Evolutionary conservation across 2,888 invertebrate species (phyloP), one percentile per base, ranked within the genome.

Genomic region (Bellardia pandia): DNA sequence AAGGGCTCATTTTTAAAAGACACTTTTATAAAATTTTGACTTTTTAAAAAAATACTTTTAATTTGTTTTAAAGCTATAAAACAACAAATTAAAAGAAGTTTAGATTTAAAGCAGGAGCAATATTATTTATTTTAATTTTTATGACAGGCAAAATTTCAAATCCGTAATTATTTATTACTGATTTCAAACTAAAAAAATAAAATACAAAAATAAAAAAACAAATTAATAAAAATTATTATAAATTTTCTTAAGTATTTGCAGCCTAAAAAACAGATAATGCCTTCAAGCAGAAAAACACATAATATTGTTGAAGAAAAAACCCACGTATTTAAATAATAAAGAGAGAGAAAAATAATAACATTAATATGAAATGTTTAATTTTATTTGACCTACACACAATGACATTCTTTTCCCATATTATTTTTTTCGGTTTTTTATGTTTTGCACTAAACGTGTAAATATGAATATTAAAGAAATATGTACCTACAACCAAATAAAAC

Each of bases 381-480:
- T 86, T 72, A 77, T 77, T 68, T 86, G 86, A 84, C 86, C 86
- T 86, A 86, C 86, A 86, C 83, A 80, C 79, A 86, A 86, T 84
- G 83, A 86, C 86, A 86, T 76, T 66, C 58, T 69, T 62, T 75
- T 68, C 13, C 60, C 45, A 51, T 69, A 69, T 62, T 23, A 30
- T 37, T 33, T 69, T 69, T 56, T 42, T 45, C 14, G 7, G 3
- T 16, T 45, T 58, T 68, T 68, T 16, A 4, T 51, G 6, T 51
- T 42, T 81, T 80, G 72, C 16, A 7, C 62, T 66, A 72, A 64
- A 58, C 33, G 58, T 86, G 77, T 83, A 76, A 83, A 80, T 79
- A 79, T 82, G 77, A 78, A 74, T 82, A 82, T 75, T 77, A 58
- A 77, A 42, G 42, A 64, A 13, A 30, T 16, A n/a, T n/a, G n/a